Percentiles rank a stretch among this genome's conserved stretches.
These are phyloP conservation scores for Callimorpha dominula DNA, from an alignment of 2,888 invertebrate species.

Conservation along the genomic window DNA sequence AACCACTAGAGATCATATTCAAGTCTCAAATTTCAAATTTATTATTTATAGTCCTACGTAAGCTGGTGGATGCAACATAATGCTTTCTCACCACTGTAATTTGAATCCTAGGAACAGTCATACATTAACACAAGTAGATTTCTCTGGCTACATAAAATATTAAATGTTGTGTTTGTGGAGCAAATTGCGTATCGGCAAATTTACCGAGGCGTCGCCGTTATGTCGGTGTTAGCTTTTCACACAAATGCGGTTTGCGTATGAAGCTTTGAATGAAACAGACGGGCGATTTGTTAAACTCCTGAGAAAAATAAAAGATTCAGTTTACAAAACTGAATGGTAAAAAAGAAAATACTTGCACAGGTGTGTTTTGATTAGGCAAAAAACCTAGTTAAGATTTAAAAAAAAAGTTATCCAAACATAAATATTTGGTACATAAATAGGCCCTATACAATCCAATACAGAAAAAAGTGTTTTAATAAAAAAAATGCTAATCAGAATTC, in stretches of 20 bases:
- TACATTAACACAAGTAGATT: constrained; percentile 47
- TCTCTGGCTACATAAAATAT: constrained; percentile 50
- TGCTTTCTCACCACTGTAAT: constrained; percentile 2
- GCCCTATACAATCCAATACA: neutral
- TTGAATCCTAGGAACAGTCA: constrained; percentile 2
- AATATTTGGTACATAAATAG: neutral
- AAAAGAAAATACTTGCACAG: no score
- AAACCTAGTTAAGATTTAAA: neutral
- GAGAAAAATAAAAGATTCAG: no score
- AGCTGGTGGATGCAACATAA: neutral
- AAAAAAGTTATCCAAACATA: neutral
- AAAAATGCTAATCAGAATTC: neutral
- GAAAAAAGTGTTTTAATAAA: neutral
- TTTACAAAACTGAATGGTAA: neutral
- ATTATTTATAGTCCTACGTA: constrained; percentile 20
- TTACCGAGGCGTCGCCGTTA: constrained; percentile 69
- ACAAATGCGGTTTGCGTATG: constrained; percentile 60
- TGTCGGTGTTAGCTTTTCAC: constrained; percentile 80
- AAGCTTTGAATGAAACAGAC: constrained; percentile 60
- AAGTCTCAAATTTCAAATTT: constrained; percentile 20
- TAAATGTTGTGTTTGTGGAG: constrained; percentile 59
- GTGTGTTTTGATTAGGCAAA: neutral
- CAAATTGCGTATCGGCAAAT: constrained; percentile 79
- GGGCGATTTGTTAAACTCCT: constrained; percentile 43
- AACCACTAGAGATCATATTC: constrained; percentile 39